Conservation (phyloP, 2,113 vertebrate species). For the Atrichornis clamosus region DNA sequence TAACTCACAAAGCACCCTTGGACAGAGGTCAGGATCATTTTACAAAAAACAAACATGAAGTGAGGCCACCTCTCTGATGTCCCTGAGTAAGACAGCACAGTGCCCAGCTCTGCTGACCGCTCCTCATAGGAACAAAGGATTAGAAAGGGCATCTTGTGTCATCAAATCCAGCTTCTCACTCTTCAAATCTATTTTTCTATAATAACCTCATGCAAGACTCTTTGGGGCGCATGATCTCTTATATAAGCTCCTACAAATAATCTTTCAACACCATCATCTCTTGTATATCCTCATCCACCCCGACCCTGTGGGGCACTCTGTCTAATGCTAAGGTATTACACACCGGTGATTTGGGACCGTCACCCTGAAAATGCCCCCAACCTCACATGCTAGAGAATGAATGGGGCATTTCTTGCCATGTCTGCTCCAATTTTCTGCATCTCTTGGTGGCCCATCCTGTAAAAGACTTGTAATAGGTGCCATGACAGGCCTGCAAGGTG, state of each 20-base stretch:
- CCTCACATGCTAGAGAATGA: background rate
- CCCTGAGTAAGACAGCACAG: background rate
- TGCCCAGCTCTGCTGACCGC: background rate
- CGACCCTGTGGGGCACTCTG: background rate
- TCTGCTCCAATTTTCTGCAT: background rate
- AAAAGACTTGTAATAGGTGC: background rate
- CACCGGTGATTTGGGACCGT: background rate
- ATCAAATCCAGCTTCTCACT: constrained; percentile 39
- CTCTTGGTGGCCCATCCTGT: background rate
- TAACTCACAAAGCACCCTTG: background rate
- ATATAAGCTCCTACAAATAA: background rate
- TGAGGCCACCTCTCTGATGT: background rate
- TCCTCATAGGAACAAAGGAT: constrained; percentile 2
- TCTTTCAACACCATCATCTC: background rate
- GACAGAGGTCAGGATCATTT: constrained; percentile 7
- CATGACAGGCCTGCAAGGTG: background rate
- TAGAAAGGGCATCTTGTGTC: constrained; percentile 40
- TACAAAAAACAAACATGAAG: constrained; percentile 3
- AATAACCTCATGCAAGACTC: constrained; percentile 9
- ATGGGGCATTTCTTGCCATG: background rate
- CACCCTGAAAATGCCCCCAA: background rate
- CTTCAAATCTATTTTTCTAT: constrained; percentile 22
- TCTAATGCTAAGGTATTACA: background rate
- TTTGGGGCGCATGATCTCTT: background rate
- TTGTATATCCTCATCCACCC: background rate